phyloP scores from a whole-genome alignment of 2,888 invertebrate genomes.

The Odontomyia ornata region DNA sequence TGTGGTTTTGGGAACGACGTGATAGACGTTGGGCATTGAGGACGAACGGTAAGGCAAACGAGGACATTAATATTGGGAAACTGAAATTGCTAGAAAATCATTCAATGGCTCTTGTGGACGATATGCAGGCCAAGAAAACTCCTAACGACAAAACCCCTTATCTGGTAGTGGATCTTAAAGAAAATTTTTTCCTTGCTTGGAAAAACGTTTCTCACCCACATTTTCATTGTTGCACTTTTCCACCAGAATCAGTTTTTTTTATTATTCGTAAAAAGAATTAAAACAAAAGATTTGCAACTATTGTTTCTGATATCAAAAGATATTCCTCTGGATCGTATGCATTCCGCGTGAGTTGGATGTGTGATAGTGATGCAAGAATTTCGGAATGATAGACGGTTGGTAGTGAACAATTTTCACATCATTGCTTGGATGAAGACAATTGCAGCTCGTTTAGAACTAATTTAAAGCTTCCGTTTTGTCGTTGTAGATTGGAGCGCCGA shows the following conservation, averaged over 20 bases:
- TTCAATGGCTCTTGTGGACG: too few species aligned
- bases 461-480: constrained; percentile 44
- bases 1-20: constrained; percentile 25
- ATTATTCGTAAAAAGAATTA: not conserved
- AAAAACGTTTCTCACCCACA: too few species aligned
- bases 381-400: constrained; percentile 3
- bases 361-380: not conserved
- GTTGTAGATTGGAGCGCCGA: constrained; percentile 9
- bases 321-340: not conserved
- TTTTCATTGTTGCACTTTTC: not conserved
- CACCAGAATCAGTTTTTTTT: not conserved
- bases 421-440: constrained; percentile 40
- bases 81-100: too few species aligned
- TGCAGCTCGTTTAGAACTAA: constrained; percentile 44
- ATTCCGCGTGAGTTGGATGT: not conserved
- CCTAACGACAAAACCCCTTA: too few species aligned
- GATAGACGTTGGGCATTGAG: not conserved
- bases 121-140: too few species aligned
- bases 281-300: not conserved
- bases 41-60: not conserved
- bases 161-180: too few species aligned
- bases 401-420: constrained; percentile 32
- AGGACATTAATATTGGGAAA: not conserved
- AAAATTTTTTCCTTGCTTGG: too few species aligned
- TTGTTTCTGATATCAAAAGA: not conserved